Percentiles rank a stretch among this genome's conserved stretches.
phyloP scores from a whole-genome alignment of 2,797 vertebrate species.

The Poecilia wingei region DNA sequence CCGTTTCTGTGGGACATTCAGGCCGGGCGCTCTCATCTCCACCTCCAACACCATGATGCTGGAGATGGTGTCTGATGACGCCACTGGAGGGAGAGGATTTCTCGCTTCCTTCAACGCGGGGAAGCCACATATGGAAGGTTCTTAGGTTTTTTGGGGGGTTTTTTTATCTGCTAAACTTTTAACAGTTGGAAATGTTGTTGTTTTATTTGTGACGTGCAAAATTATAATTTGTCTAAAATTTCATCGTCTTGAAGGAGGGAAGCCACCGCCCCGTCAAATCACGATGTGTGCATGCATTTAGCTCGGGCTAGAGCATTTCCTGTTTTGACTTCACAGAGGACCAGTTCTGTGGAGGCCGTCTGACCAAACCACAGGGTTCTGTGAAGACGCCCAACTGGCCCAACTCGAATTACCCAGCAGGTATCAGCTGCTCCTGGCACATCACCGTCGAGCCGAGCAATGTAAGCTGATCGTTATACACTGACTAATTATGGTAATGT shows the following conservation, averaged over 20 bases:
- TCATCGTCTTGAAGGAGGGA: too few relatives aligned
- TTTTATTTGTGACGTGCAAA: neutral
- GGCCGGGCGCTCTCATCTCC: slow-evolving; percentile 87
- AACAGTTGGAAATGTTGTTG: neutral
- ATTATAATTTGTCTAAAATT: neutral
- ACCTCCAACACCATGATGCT: slow-evolving; percentile 90
- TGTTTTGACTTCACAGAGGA: slow-evolving; percentile 76
- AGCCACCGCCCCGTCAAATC: neutral
- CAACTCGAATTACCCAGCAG: slow-evolving; percentile 88
- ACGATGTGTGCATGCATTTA: neutral
- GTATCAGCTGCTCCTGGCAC: slow-evolving; percentile 95
- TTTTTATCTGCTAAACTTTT: neutral
- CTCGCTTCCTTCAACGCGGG: slow-evolving; percentile 86
- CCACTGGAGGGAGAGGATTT: slow-evolving; percentile 86
- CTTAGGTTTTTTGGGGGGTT: neutral
- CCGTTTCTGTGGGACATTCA: slow-evolving; percentile 91
- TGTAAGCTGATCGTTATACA: slow-evolving; percentile 68
- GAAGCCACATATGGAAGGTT: slow-evolving; percentile 87
- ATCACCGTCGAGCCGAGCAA: slow-evolving; percentile 86
- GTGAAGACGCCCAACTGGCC: slow-evolving; percentile 94
- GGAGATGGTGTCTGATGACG: slow-evolving; percentile 86
- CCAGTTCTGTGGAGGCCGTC: slow-evolving; percentile 90
- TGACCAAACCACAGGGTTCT: slow-evolving; percentile 87
- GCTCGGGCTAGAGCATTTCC: neutral
- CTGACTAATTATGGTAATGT: neutral